These are phyloP conservation scores for Cyphomyrmex costatus DNA, from an alignment of 1,140 invertebrate genomes.

Conservation along the genomic window DNA sequence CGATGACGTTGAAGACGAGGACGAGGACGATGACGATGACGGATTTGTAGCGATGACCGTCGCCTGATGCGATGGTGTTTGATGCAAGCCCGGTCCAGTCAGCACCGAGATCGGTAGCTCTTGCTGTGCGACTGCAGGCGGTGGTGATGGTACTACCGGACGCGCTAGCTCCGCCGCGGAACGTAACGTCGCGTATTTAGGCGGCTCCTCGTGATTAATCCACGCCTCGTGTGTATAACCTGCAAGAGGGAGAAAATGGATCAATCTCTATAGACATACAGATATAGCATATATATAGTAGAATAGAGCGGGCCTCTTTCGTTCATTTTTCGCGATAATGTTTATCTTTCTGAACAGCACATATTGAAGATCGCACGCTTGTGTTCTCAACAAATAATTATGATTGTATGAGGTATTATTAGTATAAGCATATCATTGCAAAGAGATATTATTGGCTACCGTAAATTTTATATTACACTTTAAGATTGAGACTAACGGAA, in stretches of 20 bases:
- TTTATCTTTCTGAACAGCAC: too few species aligned
- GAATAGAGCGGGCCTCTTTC: too few species aligned
- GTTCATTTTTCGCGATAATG: too few species aligned
- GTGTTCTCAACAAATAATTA: too few species aligned
- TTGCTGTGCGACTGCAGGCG: constrained; percentile 63
- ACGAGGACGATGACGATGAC: constrained; percentile 69
- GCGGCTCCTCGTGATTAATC: constrained; percentile 86
- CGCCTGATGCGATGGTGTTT: constrained; percentile 68
- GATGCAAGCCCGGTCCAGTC: constrained; percentile 61
- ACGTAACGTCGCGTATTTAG: constrained; percentile 90
- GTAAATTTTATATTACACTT: too few species aligned
- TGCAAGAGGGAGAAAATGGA: constrained; percentile 68
- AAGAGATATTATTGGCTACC: too few species aligned
- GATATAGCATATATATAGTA: not conserved
- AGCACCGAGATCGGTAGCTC: constrained; percentile 67
- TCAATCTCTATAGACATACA: not conserved
- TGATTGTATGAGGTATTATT: too few species aligned
- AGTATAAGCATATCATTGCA: too few species aligned
- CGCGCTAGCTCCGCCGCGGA: constrained; percentile 87
- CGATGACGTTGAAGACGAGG: constrained; percentile 74
- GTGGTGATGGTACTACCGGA: constrained; percentile 76
- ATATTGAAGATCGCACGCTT: too few species aligned
- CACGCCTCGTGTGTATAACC: constrained; percentile 86
- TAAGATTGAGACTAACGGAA: too few species aligned
- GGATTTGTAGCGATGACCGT: constrained; percentile 82